Conservation (phyloP, 2,797 vertebrate genomes). For the Trichosurus vulpecula region DNA sequence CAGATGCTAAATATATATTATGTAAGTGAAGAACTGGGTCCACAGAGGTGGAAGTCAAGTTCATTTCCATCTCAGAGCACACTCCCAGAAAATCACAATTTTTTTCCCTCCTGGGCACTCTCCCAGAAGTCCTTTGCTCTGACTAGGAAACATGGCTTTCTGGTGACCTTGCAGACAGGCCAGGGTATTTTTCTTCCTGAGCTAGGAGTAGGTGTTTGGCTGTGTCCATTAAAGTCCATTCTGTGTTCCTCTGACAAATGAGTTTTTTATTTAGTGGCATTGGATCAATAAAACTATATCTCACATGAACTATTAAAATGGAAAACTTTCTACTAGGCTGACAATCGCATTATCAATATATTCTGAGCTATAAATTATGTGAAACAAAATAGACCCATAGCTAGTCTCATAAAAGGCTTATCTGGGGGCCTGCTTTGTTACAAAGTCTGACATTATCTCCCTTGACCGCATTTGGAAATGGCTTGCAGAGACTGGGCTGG, state of each 20-base stretch:
- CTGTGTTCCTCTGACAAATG: slow-evolving; percentile 71
- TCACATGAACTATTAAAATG: slow-evolving; percentile 76
- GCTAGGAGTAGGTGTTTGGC: slow-evolving; percentile 78
- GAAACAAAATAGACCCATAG: slow-evolving; percentile 59
- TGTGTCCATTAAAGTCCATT: slow-evolving; percentile 70
- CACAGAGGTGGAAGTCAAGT: not conserved
- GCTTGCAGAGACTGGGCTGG: not conserved
- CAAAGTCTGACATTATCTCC: not conserved
- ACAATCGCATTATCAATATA: slow-evolving; percentile 73
- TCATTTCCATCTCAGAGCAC: not conserved
- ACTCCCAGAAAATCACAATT: not conserved
- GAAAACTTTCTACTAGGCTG: slow-evolving; percentile 71
- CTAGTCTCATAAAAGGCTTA: slow-evolving; percentile 46
- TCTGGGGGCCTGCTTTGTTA: slow-evolving; percentile 51
- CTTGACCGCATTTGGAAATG: slow-evolving; percentile 22
- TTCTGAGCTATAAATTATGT: slow-evolving; percentile 73
- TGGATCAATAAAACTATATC: slow-evolving; percentile 77
- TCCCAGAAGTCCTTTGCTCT: not conserved
- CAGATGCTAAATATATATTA: not conserved
- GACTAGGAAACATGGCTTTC: slow-evolving; percentile 5
- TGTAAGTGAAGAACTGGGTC: not conserved
- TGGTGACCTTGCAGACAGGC: not conserved
- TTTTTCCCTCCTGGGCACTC: not conserved
- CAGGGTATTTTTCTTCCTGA: slow-evolving; percentile 73
- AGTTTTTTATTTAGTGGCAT: slow-evolving; percentile 77